phyloP scores from a whole-genome alignment of 2,888 invertebrate genomes.

The Drosophila tripunctata region DNA sequence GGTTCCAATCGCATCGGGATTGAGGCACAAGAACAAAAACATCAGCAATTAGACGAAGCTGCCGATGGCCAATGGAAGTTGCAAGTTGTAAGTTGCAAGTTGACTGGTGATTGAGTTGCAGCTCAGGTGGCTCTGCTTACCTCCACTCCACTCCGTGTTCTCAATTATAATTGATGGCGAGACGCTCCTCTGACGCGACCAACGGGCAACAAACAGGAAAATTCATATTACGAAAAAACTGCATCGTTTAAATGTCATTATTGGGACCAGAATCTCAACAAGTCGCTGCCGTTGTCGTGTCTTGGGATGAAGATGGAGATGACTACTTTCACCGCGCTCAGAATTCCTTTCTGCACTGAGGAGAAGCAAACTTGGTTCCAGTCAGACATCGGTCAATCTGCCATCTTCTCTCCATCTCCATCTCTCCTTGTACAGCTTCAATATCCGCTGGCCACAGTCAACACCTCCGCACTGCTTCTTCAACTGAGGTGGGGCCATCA shows the following conservation, averaged over 20 bases:
- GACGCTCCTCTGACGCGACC: conserved; percentile 50
- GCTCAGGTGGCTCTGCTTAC: conserved; percentile 56
- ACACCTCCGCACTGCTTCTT: conserved; percentile 59
- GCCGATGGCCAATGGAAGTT: conserved; percentile 58
- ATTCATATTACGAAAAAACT: conserved; percentile 77
- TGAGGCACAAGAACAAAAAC: conserved; percentile 39
- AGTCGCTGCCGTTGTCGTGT: conserved; percentile 59
- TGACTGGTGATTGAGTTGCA: conserved; percentile 71
- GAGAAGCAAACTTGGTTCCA: conserved; percentile 26
- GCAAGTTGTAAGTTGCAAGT: conserved; percentile 11
- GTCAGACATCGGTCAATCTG: conserved; percentile 70
- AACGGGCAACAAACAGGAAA: conserved; percentile 68
- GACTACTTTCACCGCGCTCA: conserved; percentile 72
- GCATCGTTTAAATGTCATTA: conserved; percentile 79
- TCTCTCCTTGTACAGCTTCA: conserved; percentile 27
- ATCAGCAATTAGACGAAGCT: conserved; percentile 67
- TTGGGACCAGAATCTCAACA: conserved; percentile 77
- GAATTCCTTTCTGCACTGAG: conserved; percentile 63
- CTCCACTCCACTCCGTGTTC: conserved; percentile 28
- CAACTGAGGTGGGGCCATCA: conserved; percentile 62
- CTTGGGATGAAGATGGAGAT: conserved; percentile 48
- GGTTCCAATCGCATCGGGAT: conserved; percentile 30
- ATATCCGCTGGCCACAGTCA: conserved; percentile 68
- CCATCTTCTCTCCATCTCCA: conserved; percentile 10
- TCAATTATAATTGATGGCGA: conserved; percentile 65